Evolutionary conservation across 2,797 vertebrate species (phyloP).

Genomic region (Echeneis naucrates): DNA sequence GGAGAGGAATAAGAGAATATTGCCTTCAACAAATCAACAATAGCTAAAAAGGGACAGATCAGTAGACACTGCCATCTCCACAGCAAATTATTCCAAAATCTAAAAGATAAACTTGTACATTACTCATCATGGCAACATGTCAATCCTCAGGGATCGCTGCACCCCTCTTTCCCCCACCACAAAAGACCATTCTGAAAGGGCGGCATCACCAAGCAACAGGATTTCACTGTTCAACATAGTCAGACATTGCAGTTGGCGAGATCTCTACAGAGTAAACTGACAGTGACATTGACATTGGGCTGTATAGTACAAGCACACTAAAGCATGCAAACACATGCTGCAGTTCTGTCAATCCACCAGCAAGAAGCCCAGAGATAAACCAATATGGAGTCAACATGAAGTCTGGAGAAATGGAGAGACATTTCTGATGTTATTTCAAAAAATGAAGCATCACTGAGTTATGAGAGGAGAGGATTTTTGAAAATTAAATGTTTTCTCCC

Average conservation of each 20-base stretch:
- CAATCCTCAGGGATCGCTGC: slow-evolving; percentile 30
- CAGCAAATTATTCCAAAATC: slow-evolving; percentile 20
- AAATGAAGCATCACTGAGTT: not conserved
- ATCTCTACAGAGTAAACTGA: slow-evolving; percentile 9
- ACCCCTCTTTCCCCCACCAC: not conserved
- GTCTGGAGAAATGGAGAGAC: not conserved
- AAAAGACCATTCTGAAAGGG: slow-evolving; percentile 1
- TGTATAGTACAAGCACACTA: slow-evolving; percentile 22
- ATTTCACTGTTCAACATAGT: slow-evolving; percentile 3
- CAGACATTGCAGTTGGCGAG: slow-evolving; percentile 14
- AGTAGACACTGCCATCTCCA: slow-evolving; percentile 31
- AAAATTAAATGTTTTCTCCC: not conserved
- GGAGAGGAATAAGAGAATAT: slow-evolving; percentile 41
- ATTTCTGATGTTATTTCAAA: slow-evolving; percentile 1
- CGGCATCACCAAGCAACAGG: not conserved
- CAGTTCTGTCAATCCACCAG: slow-evolving; percentile 13
- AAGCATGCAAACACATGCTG: slow-evolving; percentile 47
- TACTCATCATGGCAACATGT: slow-evolving; percentile 18
- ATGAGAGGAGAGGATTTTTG: not conserved
- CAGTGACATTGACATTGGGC: not conserved
- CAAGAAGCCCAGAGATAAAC: slow-evolving; percentile 12
- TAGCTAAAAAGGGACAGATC: slow-evolving; percentile 26
- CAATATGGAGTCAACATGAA: slow-evolving; percentile 5
- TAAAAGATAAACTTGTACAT: slow-evolving; percentile 23
- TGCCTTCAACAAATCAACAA: slow-evolving; percentile 44